Evolutionary conservation across 2,113 vertebrate species (phyloP).

Genomic region (Hypocryptadius cinnamomeus): DNA sequence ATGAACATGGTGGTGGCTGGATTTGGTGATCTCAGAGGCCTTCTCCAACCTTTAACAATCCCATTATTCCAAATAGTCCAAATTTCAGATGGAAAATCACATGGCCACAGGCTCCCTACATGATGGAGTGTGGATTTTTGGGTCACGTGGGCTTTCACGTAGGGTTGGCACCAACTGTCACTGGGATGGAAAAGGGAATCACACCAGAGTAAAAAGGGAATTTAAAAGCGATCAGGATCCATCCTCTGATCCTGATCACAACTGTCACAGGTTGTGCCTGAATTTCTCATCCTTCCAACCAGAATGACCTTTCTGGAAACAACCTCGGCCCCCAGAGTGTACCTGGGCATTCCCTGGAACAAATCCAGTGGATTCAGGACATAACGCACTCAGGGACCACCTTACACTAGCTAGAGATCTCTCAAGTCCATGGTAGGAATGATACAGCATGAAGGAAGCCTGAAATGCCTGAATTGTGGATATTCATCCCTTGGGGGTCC

Average conservation of each 20-base stretch:
- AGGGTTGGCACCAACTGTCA: neutral
- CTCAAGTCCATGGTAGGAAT: neutral
- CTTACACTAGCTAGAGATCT: neutral
- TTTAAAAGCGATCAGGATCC: neutral
- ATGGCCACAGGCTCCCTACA: neutral
- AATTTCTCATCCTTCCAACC: neutral
- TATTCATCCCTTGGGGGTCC: neutral
- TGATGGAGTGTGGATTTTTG: neutral
- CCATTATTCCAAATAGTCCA: neutral
- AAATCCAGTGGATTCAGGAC: neutral
- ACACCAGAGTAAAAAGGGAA: fast-evolving
- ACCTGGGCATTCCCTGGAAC: neutral
- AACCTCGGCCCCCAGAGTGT: neutral
- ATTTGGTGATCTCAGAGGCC: neutral
- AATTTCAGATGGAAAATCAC: neutral
- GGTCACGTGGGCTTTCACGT: fast-evolving
- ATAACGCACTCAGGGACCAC: fast-evolving
- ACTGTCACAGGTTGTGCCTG: neutral
- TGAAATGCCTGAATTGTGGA: neutral
- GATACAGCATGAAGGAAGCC: neutral
- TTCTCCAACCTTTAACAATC: neutral
- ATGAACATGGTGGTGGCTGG: too few relatives aligned
- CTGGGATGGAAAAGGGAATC: neutral
- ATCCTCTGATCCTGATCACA: neutral
- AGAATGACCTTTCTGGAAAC: neutral